Conservation (phyloP, 2,113 vertebrate genomes). For the Antigone vipio region DNA sequence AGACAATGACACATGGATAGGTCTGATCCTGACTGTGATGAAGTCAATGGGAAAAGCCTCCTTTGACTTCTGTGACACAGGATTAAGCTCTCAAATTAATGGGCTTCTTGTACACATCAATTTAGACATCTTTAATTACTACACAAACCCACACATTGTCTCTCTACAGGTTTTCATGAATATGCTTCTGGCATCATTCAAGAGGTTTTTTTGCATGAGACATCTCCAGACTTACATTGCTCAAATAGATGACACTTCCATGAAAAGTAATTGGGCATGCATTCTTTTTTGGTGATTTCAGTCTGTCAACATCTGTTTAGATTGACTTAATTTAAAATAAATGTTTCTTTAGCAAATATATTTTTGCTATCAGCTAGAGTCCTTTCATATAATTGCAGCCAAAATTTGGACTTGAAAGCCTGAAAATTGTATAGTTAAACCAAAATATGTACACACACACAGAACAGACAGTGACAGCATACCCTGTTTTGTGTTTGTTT, state of each 20-base stretch:
- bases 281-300: constrained; percentile 59
- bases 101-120: not conserved
- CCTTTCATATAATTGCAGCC: not conserved
- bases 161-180: not conserved
- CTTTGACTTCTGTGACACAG: not conserved
- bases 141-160: not conserved
- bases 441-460: not conserved
- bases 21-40: not conserved
- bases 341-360: not conserved
- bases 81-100: not conserved
- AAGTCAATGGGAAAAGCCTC: not conserved
- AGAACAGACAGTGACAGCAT: not conserved
- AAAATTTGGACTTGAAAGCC: not conserved
- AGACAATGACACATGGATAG: not conserved
- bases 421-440: not conserved
- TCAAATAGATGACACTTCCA: not conserved
- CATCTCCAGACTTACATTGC: not conserved
- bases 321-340: constrained; percentile 65
- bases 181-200: not conserved
- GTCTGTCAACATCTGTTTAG: constrained; percentile 72
- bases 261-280: not conserved
- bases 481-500: not conserved
- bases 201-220: not conserved
- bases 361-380: not conserved
- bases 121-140: not conserved